Evolutionary conservation across 2,797 vertebrate genomes (phyloP), one percentile per base, ranked within the genome.

Genomic region (Sarcophilus harrisii): DNA sequence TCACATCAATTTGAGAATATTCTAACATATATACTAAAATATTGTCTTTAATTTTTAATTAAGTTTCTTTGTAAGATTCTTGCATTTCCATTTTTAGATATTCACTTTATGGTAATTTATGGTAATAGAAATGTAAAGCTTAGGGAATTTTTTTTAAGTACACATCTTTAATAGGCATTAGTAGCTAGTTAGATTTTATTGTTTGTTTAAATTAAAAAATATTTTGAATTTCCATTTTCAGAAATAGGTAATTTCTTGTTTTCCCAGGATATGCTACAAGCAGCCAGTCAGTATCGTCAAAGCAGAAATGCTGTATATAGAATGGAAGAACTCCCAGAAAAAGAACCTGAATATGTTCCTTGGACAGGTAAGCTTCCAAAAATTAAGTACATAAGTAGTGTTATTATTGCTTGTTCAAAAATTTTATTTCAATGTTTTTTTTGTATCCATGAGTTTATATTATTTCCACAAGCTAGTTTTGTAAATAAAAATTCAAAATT

Each of bases 191-290:
- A 81, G 32, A 58, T 54, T 91, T 57, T 32, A 13, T 1, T 58
- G 3, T 57, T 94, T 58, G 0, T 14, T 58, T 58, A 29, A 38
- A 38, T 92, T 94, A 24, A 91, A 93, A 81, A 91, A 94, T 66
- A 21, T n/a, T 58, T 55, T 14, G 27, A 28, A 57, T 49, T 49
- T 0, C 73, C 3, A 5, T 57, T 62, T 91, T 59, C 32, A 2
- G 11, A 12, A 0, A 91, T 1, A 59, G n/a, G 27, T 55, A 1
- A 81, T 30, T 97, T 96, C 0, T 0, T 93, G 94, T 97, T 97
- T 94, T 97, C 92, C 60, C 30, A 99, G 99, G 99, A 99, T 97
- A 99, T 99, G 99, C 98, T 99, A 0, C 99, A 99, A 97, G 99
- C 99, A 95, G 99, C 99, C 1, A 98, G 97, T 96, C 99, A 99